Evolutionary conservation across 2,113 vertebrate genomes (phyloP), one percentile per base, ranked within the genome.

Genomic region (Muntiacus reevesi): DNA sequence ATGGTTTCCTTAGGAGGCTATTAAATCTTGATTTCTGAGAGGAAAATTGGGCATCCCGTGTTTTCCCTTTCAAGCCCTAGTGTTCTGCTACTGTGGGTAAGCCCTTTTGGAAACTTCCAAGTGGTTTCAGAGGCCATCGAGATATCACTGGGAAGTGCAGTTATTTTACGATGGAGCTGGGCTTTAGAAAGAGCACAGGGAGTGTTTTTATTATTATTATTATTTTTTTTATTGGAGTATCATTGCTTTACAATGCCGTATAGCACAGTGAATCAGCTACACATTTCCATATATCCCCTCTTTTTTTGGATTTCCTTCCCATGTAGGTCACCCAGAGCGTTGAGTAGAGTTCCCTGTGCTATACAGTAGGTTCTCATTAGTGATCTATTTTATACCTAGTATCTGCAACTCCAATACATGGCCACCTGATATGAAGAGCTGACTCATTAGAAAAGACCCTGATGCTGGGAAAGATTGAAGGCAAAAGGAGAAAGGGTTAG

Each of bases 11-110:
- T 79, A 33, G 84, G 79, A 92, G 79, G 36, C 91, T 74, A 27
- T 95, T 92, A 91, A 54, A 91, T 62, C 88, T 67, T 28, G 87
- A 97, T 93, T 94, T 94, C 76, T 79, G 93, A 98, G 96, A 86
- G 93, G 91, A 81, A 94, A 89, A 92, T 79, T 89, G 57, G 88
- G 52, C 88, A 85, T 94, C 88, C n/a, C n/a, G 2, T 52, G 74
- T 90, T 95, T 96, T 90, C 28, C 45, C 64, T 90, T 92, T 67
- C 47, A 60, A 71, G 54, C n/a, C 47, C 17, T 12, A 91, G 45
- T 36, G 40, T 85, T 87, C 74, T 82, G 82, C 91, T 88, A 28
- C 85, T 33, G 40, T 91, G 62, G 45, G 17, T 25, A 60, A 92
- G 33, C 45, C n/a, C 57, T 87, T 94, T 83, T 87, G 78, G 96